These are phyloP conservation scores for Lepidocolaptes lacrymiger DNA, from an alignment of 2,797 vertebrate genomes.

Conservation along the genomic window DNA sequence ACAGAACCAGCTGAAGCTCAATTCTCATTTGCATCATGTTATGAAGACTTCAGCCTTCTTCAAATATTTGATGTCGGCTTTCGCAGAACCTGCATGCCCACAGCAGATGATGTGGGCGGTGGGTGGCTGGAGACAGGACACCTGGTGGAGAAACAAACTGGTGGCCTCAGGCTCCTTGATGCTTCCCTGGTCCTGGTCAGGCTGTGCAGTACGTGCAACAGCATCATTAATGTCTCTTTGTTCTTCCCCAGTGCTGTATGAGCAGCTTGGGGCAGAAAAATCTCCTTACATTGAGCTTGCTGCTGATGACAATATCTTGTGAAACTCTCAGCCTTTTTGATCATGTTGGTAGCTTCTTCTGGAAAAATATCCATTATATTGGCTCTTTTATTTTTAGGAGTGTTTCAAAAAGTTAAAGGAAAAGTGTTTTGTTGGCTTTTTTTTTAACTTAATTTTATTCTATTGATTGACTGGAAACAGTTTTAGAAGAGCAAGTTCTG, in stretches of 20 bases:
- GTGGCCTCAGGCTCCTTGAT: rapidly evolving
- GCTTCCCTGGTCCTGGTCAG: not conserved
- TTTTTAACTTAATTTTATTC: not conserved
- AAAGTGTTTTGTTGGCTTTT: not conserved
- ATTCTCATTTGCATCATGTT: not conserved
- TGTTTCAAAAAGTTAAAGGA: not conserved
- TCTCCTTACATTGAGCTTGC: not conserved
- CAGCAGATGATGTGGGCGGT: rapidly evolving
- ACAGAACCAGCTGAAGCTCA: not conserved
- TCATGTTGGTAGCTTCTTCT: not conserved
- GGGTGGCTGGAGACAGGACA: not conserved
- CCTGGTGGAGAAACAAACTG: not conserved
- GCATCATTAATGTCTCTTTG: not conserved
- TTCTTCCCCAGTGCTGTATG: not conserved
- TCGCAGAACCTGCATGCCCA: not conserved
- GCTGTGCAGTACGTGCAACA: not conserved
- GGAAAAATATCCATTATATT: not conserved
- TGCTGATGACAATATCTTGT: not conserved
- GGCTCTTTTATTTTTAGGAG: not conserved
- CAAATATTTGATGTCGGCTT: not conserved
- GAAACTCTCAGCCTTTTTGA: not conserved
- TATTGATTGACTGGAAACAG: not conserved
- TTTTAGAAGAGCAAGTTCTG: not conserved
- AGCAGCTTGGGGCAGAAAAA: not conserved
- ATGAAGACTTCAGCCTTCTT: not conserved